phyloP scores from a whole-genome alignment of 2,888 invertebrate genomes.

The Pocota personata region DNA sequence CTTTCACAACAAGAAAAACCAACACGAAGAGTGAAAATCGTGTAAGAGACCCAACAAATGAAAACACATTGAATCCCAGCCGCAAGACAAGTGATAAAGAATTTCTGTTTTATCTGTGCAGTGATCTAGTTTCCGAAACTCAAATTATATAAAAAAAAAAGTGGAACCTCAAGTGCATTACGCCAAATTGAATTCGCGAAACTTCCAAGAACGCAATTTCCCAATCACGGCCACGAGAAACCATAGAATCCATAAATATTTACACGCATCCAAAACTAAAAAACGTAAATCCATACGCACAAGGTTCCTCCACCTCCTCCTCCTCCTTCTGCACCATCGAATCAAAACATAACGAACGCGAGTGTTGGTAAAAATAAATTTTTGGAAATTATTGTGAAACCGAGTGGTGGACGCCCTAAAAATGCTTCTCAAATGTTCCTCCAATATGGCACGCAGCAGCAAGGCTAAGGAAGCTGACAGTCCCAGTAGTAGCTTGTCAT shows the following conservation, averaged over 20 bases:
- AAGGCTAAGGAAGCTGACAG: constrained; percentile 39
- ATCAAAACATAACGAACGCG: constrained; percentile 35
- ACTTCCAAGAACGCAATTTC: constrained; percentile 34
- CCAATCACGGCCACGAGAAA: constrained; percentile 43
- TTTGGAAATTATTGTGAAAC: constrained; percentile 39
- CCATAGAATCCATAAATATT: constrained; percentile 50
- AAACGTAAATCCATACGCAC: background rate
- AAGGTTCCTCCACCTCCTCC: background rate
- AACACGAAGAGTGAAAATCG: constrained; percentile 66
- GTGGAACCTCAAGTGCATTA: background rate
- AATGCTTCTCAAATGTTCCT: constrained; percentile 68
- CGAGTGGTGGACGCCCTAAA: constrained; percentile 17
- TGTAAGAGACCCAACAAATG: constrained; percentile 50
- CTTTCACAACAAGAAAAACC: constrained; percentile 71
- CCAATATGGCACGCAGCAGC: constrained; percentile 45
- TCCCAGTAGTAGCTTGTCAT: constrained; percentile 16
- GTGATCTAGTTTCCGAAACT: constrained; percentile 19
- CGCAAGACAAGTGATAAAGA: constrained; percentile 31
- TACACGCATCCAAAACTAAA: constrained; percentile 30
- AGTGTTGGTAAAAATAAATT: constrained; percentile 52
- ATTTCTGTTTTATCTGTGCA: constrained; percentile 14
- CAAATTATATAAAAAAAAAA: background rate
- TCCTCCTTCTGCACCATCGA: too few relatives aligned
- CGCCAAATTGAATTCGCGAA: background rate
- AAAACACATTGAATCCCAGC: constrained; percentile 39